phyloP scores from a whole-genome alignment of 2,113 vertebrate species.

The Antechinus stuartii region DNA sequence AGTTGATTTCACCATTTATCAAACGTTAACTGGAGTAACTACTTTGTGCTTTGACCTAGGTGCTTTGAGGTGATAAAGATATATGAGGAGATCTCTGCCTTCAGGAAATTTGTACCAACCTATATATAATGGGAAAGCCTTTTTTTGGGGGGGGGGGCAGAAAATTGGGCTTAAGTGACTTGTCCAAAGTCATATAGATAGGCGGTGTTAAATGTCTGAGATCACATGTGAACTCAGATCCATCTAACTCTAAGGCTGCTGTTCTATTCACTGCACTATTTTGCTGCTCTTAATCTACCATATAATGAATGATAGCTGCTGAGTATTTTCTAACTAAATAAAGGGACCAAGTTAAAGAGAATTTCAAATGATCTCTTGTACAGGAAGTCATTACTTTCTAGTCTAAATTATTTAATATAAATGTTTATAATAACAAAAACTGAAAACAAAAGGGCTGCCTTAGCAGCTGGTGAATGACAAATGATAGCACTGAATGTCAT shows the following conservation, averaged over 20 bases:
- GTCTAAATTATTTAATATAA: background rate
- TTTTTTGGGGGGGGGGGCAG: too few species aligned
- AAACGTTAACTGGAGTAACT: background rate
- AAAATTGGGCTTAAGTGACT: too few species aligned
- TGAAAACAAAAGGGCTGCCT: background rate
- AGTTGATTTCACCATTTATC: background rate
- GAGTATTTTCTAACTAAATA: background rate
- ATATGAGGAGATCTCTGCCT: background rate
- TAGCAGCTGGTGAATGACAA: background rate
- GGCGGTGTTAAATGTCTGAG: too few species aligned
- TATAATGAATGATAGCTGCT: background rate
- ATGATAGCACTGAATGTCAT: background rate
- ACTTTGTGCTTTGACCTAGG: background rate
- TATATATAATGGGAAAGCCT: background rate
- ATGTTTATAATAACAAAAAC: background rate
- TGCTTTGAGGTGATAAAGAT: background rate
- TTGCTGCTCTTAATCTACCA: too few species aligned
- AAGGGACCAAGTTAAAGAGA: constrained; percentile 3
- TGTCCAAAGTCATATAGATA: too few species aligned
- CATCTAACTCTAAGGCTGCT: too few species aligned
- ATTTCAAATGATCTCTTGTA: background rate
- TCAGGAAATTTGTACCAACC: background rate
- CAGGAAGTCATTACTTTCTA: background rate
- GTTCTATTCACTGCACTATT: too few species aligned
- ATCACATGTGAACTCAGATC: too few species aligned